Base-by-base conservation (phyloP, 2,113 vertebrate species). In the Myotis yumanensis region DNA sequence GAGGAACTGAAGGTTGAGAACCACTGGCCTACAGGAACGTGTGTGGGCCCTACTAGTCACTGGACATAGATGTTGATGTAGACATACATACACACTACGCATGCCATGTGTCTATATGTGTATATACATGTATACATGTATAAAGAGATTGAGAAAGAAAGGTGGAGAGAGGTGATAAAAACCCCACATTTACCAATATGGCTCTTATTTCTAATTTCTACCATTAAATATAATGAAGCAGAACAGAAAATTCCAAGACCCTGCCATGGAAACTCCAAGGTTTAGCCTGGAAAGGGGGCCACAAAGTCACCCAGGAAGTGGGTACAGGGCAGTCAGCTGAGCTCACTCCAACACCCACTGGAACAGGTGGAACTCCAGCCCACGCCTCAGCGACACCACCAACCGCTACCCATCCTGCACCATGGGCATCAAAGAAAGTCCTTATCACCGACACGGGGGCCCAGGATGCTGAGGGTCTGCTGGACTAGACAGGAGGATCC, bases 31-130 rank as follows among this genome's bases (percentile, higher is more conserved):
- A 1, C 0, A 35, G 62, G 22, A 66, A 8, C 30, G 11, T 10
- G 1, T 5, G 7, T 12, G 51, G n/a, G 51, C 22, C 76, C 54
- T 16, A 7, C 10, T 17, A 18, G 18, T 48, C 52, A 2, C 46
- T 2, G 12, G 14, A 10, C 43, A 5, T 43, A 43, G 59, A 46
- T 7, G 68, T 8, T 28, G 48, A 46, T 3, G 30, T 37, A 10
- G 11, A 15, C 6, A 11, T 0, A 32, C 11, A 7, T 11, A 11
- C 2, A 4, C 0, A 32, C 14, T 8, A 52, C 18, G 30, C 9
- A 37, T 1, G 1, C 57, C 7, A 7, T n/a, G 37, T 32, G 8
- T 57, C 32, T 32, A 10, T 28, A 59, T 59, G 23, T 59, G 57
- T 59, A 8, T 51, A 35, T 30, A 37, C 30, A 62, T 22, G 4